Evolutionary conservation across 2,113 vertebrate species (phyloP).

Genomic region (Semnornis frantzii): DNA sequence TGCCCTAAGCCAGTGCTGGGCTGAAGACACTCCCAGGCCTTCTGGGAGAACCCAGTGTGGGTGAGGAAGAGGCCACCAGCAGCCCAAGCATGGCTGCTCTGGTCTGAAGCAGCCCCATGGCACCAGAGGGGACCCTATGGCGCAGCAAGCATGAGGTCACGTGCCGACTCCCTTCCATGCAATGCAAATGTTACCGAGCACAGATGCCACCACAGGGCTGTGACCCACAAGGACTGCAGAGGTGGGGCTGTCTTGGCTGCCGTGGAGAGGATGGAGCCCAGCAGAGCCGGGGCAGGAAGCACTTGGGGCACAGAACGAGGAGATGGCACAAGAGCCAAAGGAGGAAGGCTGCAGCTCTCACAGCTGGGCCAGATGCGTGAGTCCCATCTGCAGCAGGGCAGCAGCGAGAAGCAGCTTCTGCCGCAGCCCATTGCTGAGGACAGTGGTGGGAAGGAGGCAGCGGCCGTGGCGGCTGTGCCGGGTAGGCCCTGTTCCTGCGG

Average conservation of each 20-base stretch:
- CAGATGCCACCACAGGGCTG: not conserved
- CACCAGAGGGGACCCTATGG: rapidly evolving
- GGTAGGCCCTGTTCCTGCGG: not conserved
- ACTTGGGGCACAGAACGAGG: not conserved
- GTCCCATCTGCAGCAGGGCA: not conserved
- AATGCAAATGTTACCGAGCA: rapidly evolving
- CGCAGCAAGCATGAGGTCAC: rapidly evolving
- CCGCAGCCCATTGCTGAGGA: not conserved
- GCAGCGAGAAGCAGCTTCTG: not conserved
- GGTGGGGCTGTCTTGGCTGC: not conserved
- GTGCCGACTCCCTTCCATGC: not conserved
- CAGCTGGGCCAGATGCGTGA: not conserved
- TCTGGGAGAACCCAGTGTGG: not conserved
- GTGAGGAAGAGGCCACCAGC: not conserved
- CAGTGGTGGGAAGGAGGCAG: not conserved
- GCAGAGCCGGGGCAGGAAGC: not conserved
- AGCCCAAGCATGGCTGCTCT: rapidly evolving
- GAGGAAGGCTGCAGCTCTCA: not conserved
- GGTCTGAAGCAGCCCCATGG: not conserved
- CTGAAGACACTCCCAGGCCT: not conserved
- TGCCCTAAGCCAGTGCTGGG: not conserved
- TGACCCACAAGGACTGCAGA: not conserved
- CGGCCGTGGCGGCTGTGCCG: rapidly evolving
- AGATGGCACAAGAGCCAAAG: rapidly evolving
- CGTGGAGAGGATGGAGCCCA: not conserved